Conservation (phyloP, 2,888 invertebrate genomes). For the Habroteleia sp. region DNA sequence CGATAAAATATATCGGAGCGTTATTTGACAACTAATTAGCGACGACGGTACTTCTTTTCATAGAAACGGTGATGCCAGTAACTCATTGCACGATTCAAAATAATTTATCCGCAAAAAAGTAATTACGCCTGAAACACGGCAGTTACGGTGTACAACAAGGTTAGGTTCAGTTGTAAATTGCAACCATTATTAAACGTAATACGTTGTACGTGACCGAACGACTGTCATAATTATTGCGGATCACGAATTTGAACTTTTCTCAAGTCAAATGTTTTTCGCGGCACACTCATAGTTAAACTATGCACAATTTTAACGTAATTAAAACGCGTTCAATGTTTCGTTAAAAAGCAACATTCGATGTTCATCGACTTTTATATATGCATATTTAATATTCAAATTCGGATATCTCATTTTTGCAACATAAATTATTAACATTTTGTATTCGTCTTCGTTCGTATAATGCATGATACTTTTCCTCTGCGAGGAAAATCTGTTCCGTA, state of each 20-base stretch:
- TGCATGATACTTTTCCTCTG: conserved; percentile 3
- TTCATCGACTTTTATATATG: conserved; percentile 14
- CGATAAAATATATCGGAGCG: conserved; percentile 17
- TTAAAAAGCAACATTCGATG: conserved; percentile 14
- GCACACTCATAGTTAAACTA: conserved; percentile 10
- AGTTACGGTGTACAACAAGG: conserved; percentile 34
- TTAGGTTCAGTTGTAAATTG: conserved; percentile 41
- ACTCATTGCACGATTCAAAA: conserved; percentile 29
- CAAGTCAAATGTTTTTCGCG: conserved; percentile 24
- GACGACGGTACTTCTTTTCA: conserved; percentile 13
- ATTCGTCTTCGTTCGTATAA: conserved; percentile 2
- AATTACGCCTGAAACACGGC: conserved; percentile 33
- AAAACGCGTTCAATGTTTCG: conserved; percentile 31
- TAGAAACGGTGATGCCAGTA: conserved; percentile 17
- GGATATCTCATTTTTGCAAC: conserved; percentile 4
- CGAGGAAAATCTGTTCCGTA: conserved; percentile 19
- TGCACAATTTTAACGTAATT: conserved; percentile 32
- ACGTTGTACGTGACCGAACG: conserved; percentile 43
- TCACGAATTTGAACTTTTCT: conserved; percentile 48
- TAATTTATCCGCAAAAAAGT: conserved; percentile 36
- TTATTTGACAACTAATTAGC: conserved; percentile 42
- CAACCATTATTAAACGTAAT: conserved; percentile 42
- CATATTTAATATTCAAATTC: conserved; percentile 10
- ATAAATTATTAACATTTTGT: conserved; percentile 6
- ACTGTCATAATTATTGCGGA: conserved; percentile 44